Conservation (phyloP, 1,140 invertebrate species). For the Teleogryllus occipitalis region DNA sequence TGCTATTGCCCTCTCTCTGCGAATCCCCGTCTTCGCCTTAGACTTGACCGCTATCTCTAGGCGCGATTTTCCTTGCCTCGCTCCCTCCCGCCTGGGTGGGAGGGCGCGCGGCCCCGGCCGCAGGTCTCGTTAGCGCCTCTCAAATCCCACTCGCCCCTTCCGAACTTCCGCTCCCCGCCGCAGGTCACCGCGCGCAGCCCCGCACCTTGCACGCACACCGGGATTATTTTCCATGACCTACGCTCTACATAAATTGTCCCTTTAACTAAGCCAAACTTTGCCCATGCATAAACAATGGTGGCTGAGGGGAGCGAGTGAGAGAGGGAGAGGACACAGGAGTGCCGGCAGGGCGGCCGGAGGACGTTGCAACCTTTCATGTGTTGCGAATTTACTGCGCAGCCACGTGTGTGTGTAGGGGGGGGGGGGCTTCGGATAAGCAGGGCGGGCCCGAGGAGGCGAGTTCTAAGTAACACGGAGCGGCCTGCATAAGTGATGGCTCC, state of each 20-base stretch:
- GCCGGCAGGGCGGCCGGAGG: too few species aligned
- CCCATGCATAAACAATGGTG: neutral
- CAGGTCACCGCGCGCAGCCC: neutral
- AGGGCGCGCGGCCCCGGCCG: too few species aligned
- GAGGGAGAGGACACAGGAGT: too few species aligned
- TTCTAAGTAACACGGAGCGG: neutral
- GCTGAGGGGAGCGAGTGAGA: neutral
- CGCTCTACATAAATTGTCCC: neutral
- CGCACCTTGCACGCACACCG: neutral
- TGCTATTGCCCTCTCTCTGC: too few species aligned
- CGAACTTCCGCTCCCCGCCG: neutral
- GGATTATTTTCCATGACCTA: slow-evolving; percentile 1
- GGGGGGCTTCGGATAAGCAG: neutral
- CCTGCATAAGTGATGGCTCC: neutral
- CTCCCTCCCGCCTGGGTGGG: too few species aligned
- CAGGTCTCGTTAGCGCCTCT: neutral
- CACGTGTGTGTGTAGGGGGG: neutral
- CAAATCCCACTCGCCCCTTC: neutral
- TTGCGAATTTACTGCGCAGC: too few species aligned
- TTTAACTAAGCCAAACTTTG: neutral
- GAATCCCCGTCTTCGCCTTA: too few species aligned
- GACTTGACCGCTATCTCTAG: too few species aligned
- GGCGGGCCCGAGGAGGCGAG: neutral
- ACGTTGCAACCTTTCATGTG: too few species aligned
- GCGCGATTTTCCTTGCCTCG: too few species aligned